Evolutionary conservation across 2,888 invertebrate species (phyloP), one percentile per base, ranked within the genome.

Genomic region (Beris morrisii): DNA sequence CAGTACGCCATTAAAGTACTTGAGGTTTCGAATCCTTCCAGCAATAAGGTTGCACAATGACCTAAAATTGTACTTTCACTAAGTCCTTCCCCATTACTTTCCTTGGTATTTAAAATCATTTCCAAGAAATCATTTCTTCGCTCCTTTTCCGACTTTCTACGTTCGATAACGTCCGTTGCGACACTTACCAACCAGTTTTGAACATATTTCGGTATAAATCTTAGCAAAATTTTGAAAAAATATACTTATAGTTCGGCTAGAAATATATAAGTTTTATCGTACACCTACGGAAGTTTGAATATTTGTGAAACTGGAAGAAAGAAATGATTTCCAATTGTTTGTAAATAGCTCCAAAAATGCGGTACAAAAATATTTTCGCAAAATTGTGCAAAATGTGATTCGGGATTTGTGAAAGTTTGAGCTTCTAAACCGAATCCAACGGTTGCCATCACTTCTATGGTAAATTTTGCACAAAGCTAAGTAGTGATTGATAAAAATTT

Each of bases 1-100:
- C 67, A 61, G 48, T 58, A 67, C 1, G 69, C 57, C 64, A 69
- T 66, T n/a, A 67, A 59, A 12, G 69, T 64, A 48, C 55, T 66
- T 11, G 69, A 65, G 38, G 70, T 65, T 55, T 70, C 70, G 45
- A 69, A 70, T 6, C 69, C 69, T 64, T 70, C 69, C 3, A 64
- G 54, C 6, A 56, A 44, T 4, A 69, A 55, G 9, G 69, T 69
- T 64, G 63, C 50, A 22, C 53, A 15, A 57, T 69, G 66, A 38
- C 69, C 69, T 15, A 53, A 38, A 30, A 67, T 50, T 11, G 57
- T 59, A 30, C 28, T 15, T 31, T 57, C 52, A 31, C 48, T 38
- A 11, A 65, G 28, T 3, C 22, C 22, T 5, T 38, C 5, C 2
- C 57, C 65, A 5, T 48, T 57, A 54, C n/a, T 32, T 28, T 65